Evolutionary conservation across 2,888 invertebrate genomes (phyloP), one percentile per base, ranked within the genome.

Genomic region (Pammene fasciana): DNA sequence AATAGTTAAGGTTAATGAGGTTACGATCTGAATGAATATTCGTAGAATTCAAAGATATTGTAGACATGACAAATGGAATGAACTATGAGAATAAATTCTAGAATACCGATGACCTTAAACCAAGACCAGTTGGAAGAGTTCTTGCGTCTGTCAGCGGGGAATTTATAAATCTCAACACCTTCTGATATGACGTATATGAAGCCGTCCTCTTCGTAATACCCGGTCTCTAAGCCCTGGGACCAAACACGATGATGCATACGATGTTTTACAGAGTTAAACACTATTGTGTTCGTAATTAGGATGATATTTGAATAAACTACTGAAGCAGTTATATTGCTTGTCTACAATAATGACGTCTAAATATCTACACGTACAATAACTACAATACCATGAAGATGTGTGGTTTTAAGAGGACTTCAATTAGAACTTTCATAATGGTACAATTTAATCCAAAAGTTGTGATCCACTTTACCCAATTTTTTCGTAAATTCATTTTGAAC

Each of bases 81-180:
- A 86, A 85, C 79, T 79, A 82, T 85, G 84, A 82, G 82, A 79
- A 80, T 48, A 68, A 60, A 83, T 80, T 86, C 81, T 82, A 85
- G 84, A 86, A 85, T 83, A 82, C 82, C 82, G 88, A 92, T 88
- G 92, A 95, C 95, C 95, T 95, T 95, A 87, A 95, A 90, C 95
- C 95, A 95, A 88, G 93, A 94, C 95, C 95, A 95, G 90, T 94
- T 93, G 82, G 92, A 88, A 86, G 94, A 94, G 86, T 93, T 93
- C 86, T 93, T 93, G 90, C 94, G 94, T 79, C 82, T 87, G 82
- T 93, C 90, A 76, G 94, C 93, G 76, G 94, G 94, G 83, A 94
- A 93, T 92, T 94, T 94, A 92, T 90, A 90, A 87, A 94, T 92
- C 88, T 94, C 93, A 85, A 93, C 88, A 82, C 94, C 94, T 83